Evolutionary conservation across 2,113 vertebrate species (phyloP).

Genomic region (Heliornis fulica): DNA sequence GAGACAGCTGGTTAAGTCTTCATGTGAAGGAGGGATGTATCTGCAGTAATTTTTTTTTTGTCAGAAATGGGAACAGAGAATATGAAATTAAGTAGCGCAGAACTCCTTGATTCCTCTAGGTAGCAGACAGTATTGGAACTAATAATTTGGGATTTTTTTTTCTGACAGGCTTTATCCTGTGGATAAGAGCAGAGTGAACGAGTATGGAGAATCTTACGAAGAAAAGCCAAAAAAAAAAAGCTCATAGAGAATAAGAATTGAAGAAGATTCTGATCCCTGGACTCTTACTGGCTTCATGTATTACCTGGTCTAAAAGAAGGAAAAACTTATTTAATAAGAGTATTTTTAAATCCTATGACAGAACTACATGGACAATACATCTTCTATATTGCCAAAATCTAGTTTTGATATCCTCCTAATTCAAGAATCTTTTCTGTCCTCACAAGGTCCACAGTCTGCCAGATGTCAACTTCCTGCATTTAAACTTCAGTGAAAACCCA

Average conservation of each 20-base stretch:
- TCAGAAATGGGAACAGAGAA: not conserved
- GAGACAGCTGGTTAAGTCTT: not conserved
- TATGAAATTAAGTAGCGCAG: not conserved
- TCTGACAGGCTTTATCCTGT: slow-evolving; percentile 82
- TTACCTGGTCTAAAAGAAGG: slow-evolving; percentile 43
- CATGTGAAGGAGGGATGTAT: not conserved
- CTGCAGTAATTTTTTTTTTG: not conserved
- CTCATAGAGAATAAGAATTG: slow-evolving; percentile 76
- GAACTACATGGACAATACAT: slow-evolving; percentile 43
- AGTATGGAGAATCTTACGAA: slow-evolving; percentile 85
- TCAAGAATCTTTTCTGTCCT: not conserved
- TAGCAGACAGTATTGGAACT: not conserved
- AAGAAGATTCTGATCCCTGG: not conserved
- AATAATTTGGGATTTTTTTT: not conserved
- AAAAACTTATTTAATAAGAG: slow-evolving; percentile 58
- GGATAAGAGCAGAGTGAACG: slow-evolving; percentile 89
- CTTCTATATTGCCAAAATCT: slow-evolving; percentile 76
- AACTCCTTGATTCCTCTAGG: not conserved
- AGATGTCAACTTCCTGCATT: slow-evolving; percentile 10
- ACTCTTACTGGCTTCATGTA: slow-evolving; percentile 35
- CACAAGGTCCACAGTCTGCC: not conserved
- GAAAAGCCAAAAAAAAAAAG: slow-evolving; percentile 82
- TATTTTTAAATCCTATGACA: slow-evolving; percentile 65
- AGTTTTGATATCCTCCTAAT: slow-evolving; percentile 56
- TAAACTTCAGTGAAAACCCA: not conserved